Evolutionary conservation across 2,888 invertebrate genomes (phyloP), one percentile per base, ranked within the genome.

Genomic region (Cryptus viduatorius): DNA sequence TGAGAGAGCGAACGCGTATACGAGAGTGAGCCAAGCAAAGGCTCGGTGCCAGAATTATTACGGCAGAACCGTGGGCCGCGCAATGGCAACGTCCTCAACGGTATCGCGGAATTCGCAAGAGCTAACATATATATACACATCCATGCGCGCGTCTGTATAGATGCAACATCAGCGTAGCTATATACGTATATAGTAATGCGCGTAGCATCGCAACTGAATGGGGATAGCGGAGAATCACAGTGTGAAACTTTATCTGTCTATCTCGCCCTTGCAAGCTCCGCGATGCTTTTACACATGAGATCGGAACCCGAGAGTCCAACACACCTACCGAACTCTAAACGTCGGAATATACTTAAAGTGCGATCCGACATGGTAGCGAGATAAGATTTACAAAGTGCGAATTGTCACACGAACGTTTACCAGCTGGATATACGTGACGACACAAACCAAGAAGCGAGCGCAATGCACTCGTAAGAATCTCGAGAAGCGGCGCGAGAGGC

Each of bases 381-480:
- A 75, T 79, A 79, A 83, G 67, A 88, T 88, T 87, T 87, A 83
- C 56, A 83, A 84, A 83, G 83, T 86, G 86, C 79, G 83, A 86
- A 86, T 89, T 79, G 85, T 44, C 71, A 50, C 69, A 56, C 24
- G 19, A 76, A 68, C 68, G 59, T 72, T 61, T 56, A 79, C 76
- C 81, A 59, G 24, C 72, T 67, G 80, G 76, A 76, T 81, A 24
- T 24, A 46, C 53, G 59, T 14, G 71, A 65, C 46, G 71, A 72
- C 46, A 71, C 24, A 67, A 3, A 50, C 19, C 68, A 61, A 71
- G 72, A 48, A 68, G 67, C 29, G 56, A 67, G 56, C 65, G 64
- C 56, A 68, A 75, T 48, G 73, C 80, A 75, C 80, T 80, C 68
- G 64, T 19, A 48, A 75, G 64, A 64, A 75, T 75, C 48, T 64